These are phyloP conservation scores for Achatina immaculata DNA, from an alignment of 1,140 invertebrate species.

Conservation along the genomic window DNA sequence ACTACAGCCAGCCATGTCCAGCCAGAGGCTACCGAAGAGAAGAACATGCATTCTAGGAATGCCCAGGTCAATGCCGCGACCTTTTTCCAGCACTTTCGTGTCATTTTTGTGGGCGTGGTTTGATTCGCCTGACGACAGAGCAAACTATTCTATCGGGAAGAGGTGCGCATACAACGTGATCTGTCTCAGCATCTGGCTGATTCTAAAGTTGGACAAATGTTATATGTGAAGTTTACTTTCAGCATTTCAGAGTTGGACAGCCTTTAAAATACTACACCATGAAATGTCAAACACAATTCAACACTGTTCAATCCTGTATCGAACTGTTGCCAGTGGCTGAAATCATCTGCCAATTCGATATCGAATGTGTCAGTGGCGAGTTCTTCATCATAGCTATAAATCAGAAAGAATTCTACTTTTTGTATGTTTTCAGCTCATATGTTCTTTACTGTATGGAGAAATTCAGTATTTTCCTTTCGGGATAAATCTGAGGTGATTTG, in stretches of 20 bases:
- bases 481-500: too few species aligned
- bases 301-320: too few species aligned
- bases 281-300: too few species aligned
- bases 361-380: too few species aligned
- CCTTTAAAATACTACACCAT: not conserved
- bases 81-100: constrained; percentile 38
- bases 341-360: too few species aligned
- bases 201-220: not conserved
- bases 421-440: too few species aligned
- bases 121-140: not conserved
- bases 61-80: constrained; percentile 50
- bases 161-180: not conserved
- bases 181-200: not conserved
- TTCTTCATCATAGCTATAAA: too few species aligned
- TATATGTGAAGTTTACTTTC: not conserved
- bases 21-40: constrained; percentile 57
- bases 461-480: too few species aligned
- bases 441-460: too few species aligned
- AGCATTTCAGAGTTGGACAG: too few species aligned
- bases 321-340: too few species aligned
- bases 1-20: constrained; percentile 56
- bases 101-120: constrained; percentile 18
- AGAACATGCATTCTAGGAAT: constrained; percentile 56
- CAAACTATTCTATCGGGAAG: not conserved
- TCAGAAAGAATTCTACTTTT: too few species aligned